Percentiles rank a stretch among this genome's conserved stretches.
Conservation (phyloP, 2,113 vertebrate genomes). For the Oenanthe melanoleuca region DNA sequence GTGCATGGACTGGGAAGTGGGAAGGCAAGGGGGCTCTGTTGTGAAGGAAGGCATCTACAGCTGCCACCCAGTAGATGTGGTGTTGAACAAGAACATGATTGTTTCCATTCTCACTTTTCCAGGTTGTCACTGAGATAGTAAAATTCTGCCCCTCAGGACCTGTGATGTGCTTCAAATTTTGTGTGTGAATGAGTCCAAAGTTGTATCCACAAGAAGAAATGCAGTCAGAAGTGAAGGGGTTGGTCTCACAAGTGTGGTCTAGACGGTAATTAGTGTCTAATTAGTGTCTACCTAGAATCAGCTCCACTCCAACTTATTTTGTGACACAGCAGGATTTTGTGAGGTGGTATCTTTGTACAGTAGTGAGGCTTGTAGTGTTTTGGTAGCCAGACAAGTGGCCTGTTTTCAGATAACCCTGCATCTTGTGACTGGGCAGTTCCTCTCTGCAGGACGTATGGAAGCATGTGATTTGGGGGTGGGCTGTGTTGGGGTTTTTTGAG, state of each 20-base stretch:
- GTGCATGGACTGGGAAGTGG: not conserved
- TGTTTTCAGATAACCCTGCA: not conserved
- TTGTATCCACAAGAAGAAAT: not conserved
- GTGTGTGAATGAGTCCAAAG: not conserved
- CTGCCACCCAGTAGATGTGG: not conserved
- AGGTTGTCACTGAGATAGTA: not conserved
- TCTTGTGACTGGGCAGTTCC: slow-evolving; percentile 30
- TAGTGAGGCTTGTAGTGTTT: not conserved
- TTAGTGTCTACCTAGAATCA: not conserved
- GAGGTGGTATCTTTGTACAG: not conserved
- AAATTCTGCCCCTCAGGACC: not conserved
- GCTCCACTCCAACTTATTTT: not conserved
- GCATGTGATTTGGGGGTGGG: slow-evolving; percentile 1
- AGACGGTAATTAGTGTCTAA: not conserved
- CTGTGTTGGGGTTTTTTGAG: not conserved
- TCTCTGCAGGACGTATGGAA: slow-evolving; percentile 48
- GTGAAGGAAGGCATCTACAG: not conserved
- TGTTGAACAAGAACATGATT: not conserved
- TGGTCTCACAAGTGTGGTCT: not conserved
- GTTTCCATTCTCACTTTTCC: not conserved
- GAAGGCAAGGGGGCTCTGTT: not conserved
- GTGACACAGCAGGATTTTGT: not conserved
- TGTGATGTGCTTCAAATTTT: not conserved
- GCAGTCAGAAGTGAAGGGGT: not conserved
- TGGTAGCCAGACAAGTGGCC: not conserved